Conservation (phyloP, 2,888 invertebrate genomes). For the Serrognathus titanus region DNA sequence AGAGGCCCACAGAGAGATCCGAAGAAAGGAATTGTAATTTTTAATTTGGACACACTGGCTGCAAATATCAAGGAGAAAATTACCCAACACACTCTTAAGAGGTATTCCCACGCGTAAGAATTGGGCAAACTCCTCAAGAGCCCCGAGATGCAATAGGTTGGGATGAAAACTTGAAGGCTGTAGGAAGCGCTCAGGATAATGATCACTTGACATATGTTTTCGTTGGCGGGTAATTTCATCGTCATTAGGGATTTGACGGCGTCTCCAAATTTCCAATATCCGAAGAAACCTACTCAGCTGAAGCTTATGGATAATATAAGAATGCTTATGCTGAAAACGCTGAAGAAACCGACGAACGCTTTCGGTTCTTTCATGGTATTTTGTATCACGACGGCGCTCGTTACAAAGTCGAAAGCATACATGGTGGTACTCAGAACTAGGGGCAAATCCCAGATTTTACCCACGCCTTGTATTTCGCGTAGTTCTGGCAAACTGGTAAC, state of each 20-base stretch:
- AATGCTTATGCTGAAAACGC: slow-evolving; percentile 8
- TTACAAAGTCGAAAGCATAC: slow-evolving; percentile 4
- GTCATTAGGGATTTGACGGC: background rate
- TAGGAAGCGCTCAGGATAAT: background rate
- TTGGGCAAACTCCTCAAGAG: background rate
- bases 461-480: background rate
- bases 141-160: background rate
- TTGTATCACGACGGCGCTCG: slow-evolving; percentile 3
- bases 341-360: slow-evolving; percentile 10
- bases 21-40: background rate
- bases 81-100: background rate
- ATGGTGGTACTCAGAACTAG: slow-evolving; percentile 2
- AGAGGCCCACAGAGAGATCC: slow-evolving; percentile 4
- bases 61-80: background rate
- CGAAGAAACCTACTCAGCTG: slow-evolving; percentile 5
- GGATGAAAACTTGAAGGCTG: slow-evolving; percentile 3
- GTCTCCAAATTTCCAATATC: slow-evolving; percentile 6
- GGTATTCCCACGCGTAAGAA: slow-evolving; percentile 5
- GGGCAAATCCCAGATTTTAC: background rate
- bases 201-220: background rate
- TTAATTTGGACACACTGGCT: background rate
- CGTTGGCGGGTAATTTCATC: background rate
- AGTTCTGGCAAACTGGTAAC: background rate
- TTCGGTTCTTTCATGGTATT: slow-evolving; percentile 7
- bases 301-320: slow-evolving; percentile 1